Conservation (phyloP, 2,797 vertebrate species). For the Tenualosa ilisha region DNA sequence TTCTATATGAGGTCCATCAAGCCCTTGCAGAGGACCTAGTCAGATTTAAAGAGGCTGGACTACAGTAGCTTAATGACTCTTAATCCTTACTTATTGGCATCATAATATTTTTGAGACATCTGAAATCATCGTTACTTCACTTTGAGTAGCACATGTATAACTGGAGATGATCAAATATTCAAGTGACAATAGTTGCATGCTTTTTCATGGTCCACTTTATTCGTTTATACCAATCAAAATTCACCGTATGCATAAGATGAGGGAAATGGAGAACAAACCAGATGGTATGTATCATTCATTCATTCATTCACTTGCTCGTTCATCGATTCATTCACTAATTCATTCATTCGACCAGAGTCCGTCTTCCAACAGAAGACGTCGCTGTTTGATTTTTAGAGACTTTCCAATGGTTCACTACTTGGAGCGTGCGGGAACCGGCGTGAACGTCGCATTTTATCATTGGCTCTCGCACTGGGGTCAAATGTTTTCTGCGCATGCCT, state of each 20-base stretch:
- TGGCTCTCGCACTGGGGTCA: conserved; percentile 66
- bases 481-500: conserved; percentile 65
- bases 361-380: conserved; percentile 45
- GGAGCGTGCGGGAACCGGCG: conserved; percentile 12
- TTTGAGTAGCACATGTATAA: not conserved
- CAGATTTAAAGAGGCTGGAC: no score
- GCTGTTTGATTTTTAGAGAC: conserved; percentile 34
- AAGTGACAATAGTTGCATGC: not conserved
- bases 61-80: no score
- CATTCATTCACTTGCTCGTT: not conserved
- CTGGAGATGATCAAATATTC: not conserved
- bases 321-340: conserved; percentile 5
- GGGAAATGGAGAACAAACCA: no score
- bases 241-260: not conserved
- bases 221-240: not conserved
- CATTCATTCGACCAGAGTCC: not conserved
- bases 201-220: not conserved
- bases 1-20: not conserved
- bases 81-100: not conserved
- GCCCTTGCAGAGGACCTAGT: not conserved
- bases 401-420: not conserved
- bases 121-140: not conserved
- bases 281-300: not conserved
- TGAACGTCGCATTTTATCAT: conserved; percentile 76
- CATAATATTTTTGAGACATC: not conserved